phyloP scores from a whole-genome alignment of 92 coral and sea anemone species.

The Galaxea fascicularis region DNA sequence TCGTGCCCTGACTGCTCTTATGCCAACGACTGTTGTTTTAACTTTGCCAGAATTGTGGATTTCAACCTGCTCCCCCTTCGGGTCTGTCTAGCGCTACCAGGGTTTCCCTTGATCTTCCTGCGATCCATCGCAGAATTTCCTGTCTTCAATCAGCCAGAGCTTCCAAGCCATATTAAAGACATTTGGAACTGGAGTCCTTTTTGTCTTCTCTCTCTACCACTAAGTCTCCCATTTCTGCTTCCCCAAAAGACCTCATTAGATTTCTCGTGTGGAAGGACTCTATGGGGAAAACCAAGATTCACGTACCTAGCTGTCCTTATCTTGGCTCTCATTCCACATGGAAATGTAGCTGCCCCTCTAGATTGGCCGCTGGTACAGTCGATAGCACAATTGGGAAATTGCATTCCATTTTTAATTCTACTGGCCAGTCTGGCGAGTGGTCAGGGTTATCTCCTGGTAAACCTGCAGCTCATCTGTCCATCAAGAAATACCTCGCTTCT shows the following conservation, averaged over 20 bases:
- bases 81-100: background rate
- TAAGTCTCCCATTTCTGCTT: constrained; percentile 20
- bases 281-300: constrained; percentile 20
- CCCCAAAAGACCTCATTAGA: constrained; percentile 24
- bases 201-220: constrained; percentile 28
- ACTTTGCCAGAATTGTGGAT: constrained; percentile 23
- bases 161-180: constrained; percentile 9
- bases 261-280: constrained; percentile 53
- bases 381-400: constrained; percentile 24
- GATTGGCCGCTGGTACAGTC: constrained; percentile 18
- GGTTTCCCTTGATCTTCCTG: constrained; percentile 11
- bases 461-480: constrained; percentile 20
- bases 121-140: constrained; percentile 8
- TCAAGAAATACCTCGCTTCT: constrained; percentile 25
- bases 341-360: constrained; percentile 12
- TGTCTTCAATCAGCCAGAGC: constrained; percentile 18
- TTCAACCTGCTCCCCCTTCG: constrained; percentile 11
- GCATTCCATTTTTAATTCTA: constrained; percentile 12
- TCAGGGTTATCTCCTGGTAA: constrained; percentile 24
- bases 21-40: constrained; percentile 36
- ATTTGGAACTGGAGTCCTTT: constrained; percentile 1
- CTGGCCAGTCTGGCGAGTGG: constrained; percentile 16
- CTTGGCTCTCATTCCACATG: constrained; percentile 20
- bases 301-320: constrained; percentile 18
- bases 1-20: constrained; percentile 41